Base-by-base conservation (phyloP, 2,113 vertebrate genomes). In the Cepphus grylle region DNA sequence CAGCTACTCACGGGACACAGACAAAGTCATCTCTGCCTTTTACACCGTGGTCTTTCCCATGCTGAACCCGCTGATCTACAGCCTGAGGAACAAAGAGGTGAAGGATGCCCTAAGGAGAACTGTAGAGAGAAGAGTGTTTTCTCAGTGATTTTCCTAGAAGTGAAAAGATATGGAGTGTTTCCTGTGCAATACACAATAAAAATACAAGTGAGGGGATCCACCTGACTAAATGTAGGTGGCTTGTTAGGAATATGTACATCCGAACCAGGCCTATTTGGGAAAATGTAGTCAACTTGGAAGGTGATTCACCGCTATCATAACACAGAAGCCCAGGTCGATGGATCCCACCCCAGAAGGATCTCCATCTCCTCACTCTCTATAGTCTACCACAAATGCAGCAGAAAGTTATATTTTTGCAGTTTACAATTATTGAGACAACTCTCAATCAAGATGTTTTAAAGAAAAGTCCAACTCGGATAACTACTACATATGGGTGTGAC, bases 61-160 rank as follows among this genome's bases (percentile, higher is more conserved):
- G 97, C 47, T 97, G 76, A 98, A 98, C 15, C 96, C 97, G 38
- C 43, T 97, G 22, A 96, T 98, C n/a, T 97, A 97, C 40, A 94
- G 77, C 5, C 34, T 93, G 77, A 94, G 91, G 70, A 97, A 96
- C 36, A 88, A 79, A 73, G 95, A 97, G 13, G 96, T 97, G 71
- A 97, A 96, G 84, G 80, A 65, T 15, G 81, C 86, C 40, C 20
- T 97, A 30, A 21, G 61, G 67, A 94, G 67, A 86, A 53, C 86
- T 50, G 13, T 81, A 45, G 32, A 23, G 38, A 59, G 70, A 52
- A 58, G 52, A 32, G 19, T 62, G 62, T 55, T 88, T 88, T 38
- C 56, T 4, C 71, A 38, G 32, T 15, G 36, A 26, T 27, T 55
- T 87, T 69, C 42, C 32, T 43, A 36, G 11, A 23, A 36, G 6